A percentile compares a stretch with the other conserved stretches of the same genome.
These are phyloP conservation scores for Beaufortia kweichowensis DNA, from an alignment of 2,113 vertebrate genomes.

Conservation along the genomic window DNA sequence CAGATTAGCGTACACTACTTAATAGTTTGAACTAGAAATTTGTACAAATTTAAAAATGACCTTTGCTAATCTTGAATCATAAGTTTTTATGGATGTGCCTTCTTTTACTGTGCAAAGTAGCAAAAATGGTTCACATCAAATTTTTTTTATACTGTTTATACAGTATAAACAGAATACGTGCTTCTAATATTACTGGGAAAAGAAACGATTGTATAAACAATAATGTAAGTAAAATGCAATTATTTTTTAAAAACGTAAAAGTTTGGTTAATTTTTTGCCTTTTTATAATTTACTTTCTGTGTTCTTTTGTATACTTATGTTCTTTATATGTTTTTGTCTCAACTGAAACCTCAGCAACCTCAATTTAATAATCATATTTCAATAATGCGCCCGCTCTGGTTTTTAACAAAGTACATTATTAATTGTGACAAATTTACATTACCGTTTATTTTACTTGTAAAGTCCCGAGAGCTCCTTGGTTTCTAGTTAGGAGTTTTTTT, in stretches of 20 bases:
- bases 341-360: constrained; percentile 30
- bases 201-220: background rate
- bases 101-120: constrained; percentile 34
- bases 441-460: background rate
- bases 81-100: constrained; percentile 41
- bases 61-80: background rate
- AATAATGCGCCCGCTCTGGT: background rate
- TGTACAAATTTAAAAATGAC: no score
- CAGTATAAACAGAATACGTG: constrained; percentile 15
- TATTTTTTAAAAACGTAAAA: background rate
- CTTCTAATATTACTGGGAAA: constrained; percentile 24
- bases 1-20: background rate
- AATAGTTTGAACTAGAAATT: background rate
- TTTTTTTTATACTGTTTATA: no score
- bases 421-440: background rate
- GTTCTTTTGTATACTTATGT: background rate
- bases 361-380: background rate
- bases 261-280: background rate
- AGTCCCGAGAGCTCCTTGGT: constrained; percentile 4
- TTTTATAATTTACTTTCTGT: constrained; percentile 7
- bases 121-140: constrained; percentile 38
- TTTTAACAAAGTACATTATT: background rate
- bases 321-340: background rate
- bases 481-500: constrained; percentile 16
- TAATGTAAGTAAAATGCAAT: background rate